Evolutionary conservation across 2,888 invertebrate genomes (phyloP).

Genomic region (Thera britannica): DNA sequence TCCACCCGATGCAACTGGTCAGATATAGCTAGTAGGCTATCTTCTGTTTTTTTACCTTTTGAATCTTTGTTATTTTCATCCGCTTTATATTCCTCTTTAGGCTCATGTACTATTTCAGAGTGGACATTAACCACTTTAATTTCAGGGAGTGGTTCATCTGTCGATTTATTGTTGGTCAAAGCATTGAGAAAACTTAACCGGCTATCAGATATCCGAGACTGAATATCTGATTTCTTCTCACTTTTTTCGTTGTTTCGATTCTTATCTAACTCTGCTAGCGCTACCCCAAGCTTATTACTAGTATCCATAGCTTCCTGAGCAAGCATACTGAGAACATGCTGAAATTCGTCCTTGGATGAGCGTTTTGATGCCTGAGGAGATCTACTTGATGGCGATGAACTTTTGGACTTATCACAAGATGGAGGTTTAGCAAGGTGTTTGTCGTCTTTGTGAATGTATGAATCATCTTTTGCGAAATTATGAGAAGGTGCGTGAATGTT

Average conservation of each 20-base stretch:
- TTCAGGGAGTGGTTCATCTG: slow-evolving; percentile 57
- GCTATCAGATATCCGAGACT: slow-evolving; percentile 80
- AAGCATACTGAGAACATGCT: slow-evolving; percentile 89
- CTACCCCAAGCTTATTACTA: slow-evolving; percentile 88
- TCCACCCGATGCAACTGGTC: slow-evolving; percentile 79
- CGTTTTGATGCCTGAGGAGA: slow-evolving; percentile 81
- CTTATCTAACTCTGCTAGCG: slow-evolving; percentile 85
- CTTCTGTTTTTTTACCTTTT: slow-evolving; percentile 78
- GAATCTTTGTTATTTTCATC: slow-evolving; percentile 51
- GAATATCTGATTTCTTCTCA: slow-evolving; percentile 73
- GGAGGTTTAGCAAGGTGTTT: slow-evolving; percentile 78
- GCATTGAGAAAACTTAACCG: slow-evolving; percentile 78
- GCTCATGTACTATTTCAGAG: slow-evolving; percentile 48
- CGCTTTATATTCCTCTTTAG: slow-evolving; percentile 33
- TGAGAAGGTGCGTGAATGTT: slow-evolving; percentile 74
- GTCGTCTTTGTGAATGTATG: slow-evolving; percentile 80
- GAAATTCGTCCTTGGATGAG: slow-evolving; percentile 83
- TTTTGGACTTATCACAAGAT: slow-evolving; percentile 82
- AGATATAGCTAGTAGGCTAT: slow-evolving; percentile 79
- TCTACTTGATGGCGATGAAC: slow-evolving; percentile 84
- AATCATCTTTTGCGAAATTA: slow-evolving; percentile 82
- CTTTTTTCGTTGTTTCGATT: slow-evolving; percentile 74
- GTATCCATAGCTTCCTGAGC: slow-evolving; percentile 91
- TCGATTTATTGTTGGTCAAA: slow-evolving; percentile 66
- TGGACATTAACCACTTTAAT: slow-evolving; percentile 60